Evolutionary conservation across 2,888 invertebrate genomes (phyloP).

Genomic region (Geophilus truncorum): DNA sequence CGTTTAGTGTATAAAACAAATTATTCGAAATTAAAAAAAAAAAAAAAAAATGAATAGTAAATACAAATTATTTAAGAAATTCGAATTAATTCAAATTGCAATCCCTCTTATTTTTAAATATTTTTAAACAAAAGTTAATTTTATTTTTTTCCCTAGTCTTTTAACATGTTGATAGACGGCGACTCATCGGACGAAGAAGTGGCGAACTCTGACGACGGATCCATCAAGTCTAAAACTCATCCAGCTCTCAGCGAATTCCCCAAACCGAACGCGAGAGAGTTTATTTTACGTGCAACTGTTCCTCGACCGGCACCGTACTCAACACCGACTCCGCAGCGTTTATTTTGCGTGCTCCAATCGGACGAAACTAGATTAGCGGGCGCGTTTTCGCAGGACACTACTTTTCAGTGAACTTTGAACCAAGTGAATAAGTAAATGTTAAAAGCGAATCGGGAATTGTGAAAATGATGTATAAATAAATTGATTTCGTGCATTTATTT

Average conservation of each 20-base stretch:
- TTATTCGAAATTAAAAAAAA: too few relatives aligned
- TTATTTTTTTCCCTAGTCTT: slow-evolving; percentile 51
- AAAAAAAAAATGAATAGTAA: too few relatives aligned
- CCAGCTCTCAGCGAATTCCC: slow-evolving; percentile 25
- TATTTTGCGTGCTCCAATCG: slow-evolving; percentile 63
- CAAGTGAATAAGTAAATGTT: too few relatives aligned
- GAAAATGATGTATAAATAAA: background rate
- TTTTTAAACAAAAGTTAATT: background rate
- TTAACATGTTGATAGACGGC: slow-evolving; percentile 51
- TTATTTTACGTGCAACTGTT: slow-evolving; percentile 59
- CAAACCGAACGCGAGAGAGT: slow-evolving; percentile 58
- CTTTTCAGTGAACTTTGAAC: slow-evolving; percentile 58
- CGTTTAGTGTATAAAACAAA: too few relatives aligned
- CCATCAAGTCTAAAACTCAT: background rate
- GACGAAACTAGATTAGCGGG: slow-evolving; percentile 68
- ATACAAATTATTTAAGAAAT: too few relatives aligned
- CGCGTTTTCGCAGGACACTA: slow-evolving; percentile 72
- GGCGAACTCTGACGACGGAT: background rate
- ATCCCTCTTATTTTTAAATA: too few relatives aligned
- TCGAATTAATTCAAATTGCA: too few relatives aligned
- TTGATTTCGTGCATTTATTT: background rate
- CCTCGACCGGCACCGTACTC: slow-evolving; percentile 60
- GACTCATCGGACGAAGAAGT: slow-evolving; percentile 44
- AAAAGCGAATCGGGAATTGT: too few relatives aligned
- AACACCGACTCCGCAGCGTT: slow-evolving; percentile 59